These are phyloP conservation scores for Dendrocincla tyrannina DNA, from an alignment of 2,797 vertebrate genomes.

Conservation along the genomic window DNA sequence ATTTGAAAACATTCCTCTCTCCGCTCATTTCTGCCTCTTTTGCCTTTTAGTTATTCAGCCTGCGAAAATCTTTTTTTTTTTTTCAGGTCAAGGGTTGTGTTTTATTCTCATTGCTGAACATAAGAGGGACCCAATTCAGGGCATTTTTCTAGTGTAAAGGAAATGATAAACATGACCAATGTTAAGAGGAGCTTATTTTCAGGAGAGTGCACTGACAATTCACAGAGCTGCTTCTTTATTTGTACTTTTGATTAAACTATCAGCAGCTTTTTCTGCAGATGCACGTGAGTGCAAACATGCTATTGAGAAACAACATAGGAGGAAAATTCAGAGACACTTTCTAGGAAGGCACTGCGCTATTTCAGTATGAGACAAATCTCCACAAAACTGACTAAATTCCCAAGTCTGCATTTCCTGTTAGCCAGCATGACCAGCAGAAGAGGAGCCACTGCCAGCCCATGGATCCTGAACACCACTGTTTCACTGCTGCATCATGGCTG, in stretches of 20 bases:
- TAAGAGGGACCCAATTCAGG: background rate
- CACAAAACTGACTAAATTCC: background rate
- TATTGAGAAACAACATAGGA: background rate
- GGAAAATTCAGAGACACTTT: background rate
- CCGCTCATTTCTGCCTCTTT: background rate
- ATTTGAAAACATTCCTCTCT: slow-evolving; percentile 10
- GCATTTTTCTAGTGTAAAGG: background rate
- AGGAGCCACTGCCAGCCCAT: background rate
- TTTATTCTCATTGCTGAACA: background rate
- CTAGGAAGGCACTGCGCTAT: background rate
- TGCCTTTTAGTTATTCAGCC: background rate
- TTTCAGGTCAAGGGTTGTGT: background rate
- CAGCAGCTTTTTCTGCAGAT: background rate
- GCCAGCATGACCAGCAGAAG: fast-evolving
- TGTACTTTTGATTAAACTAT: background rate
- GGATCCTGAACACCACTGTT: fast-evolving
- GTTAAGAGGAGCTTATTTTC: background rate
- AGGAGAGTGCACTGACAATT: background rate
- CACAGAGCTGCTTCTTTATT: background rate
- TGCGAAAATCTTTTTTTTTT: background rate
- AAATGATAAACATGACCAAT: background rate
- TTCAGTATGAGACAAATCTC: background rate
- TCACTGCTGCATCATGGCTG: fast-evolving
- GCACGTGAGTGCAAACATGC: fast-evolving
- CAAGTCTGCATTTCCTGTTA: background rate